Base-by-base conservation (phyloP, 92 coral and sea anemone genomes). In the Pocillopora meandrina region DNA sequence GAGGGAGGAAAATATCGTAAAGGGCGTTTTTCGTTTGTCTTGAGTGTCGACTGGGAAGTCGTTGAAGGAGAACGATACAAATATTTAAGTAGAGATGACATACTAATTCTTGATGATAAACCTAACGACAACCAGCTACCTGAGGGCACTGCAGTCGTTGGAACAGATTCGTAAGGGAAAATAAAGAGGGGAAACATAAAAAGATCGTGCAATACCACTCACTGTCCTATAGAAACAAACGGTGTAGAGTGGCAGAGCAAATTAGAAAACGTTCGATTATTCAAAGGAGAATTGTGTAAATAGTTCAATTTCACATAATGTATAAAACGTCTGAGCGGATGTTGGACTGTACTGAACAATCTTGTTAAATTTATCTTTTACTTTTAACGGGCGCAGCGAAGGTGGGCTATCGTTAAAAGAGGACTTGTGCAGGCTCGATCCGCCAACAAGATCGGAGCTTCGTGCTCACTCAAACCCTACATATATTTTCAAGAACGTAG, bases 131-230 rank as follows among this genome's bases (percentile, higher is more conserved):
- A 34, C 66, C 65, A 80, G 17, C 57, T 68, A 4, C 2, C 5
- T 9, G 31, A 17, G 6, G 84, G 75, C 23, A 80, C 34, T 17
- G 68, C 57, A 55, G 84, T 80, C 66, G 56, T 80, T 31, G 66
- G 26, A 17, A 16, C 26, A 69, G 67, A 67, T 36, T 35, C 74
- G 14, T 20, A 19, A 70, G 74, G 74, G 20, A 10, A 15, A 59
- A 59, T 76, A 1, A 76, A 20, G 33, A 8, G 58, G 26, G 80
- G 69, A 1, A 35, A 16, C 58, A 9, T 59, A 26, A 26, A 26
- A 35, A 52, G 10, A 58, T 31, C 14, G 9, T 5, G 23, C 33
- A 1, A 33, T 33, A 15, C 55, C 3, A 42, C 3, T 23, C 10
- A 17, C 0, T 76, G 56, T 11, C 13, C 69, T 1, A 36, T 76